Evolutionary conservation across 2,888 invertebrate species (phyloP), one percentile per base, ranked within the genome.

Genomic region (Desoria tigrina): DNA sequence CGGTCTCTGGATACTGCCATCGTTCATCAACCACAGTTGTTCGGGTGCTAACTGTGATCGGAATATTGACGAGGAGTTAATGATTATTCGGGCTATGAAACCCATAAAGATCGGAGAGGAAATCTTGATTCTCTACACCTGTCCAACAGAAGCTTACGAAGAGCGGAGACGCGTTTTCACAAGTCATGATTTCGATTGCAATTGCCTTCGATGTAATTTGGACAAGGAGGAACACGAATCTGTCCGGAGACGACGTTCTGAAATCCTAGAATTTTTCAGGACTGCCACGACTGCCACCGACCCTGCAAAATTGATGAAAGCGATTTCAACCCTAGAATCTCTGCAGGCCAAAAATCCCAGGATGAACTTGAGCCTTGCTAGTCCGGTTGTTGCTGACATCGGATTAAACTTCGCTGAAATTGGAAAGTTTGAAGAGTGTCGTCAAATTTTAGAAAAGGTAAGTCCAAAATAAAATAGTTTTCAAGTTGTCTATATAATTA

Each of bases 11-110:
- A 53, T 64, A 6, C 2, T 3, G 2, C 54, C 64, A 3, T 39
- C 54, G 7, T 64, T 45, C 24, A 18, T 60, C 1, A 64, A 64
- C 32, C 64, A 64, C 54, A 60, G 59, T 21, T 64, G 64, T 23
- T 21, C 21, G 27, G 32, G 54, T 21, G 26, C 45, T 26, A 64
- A 64, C 24, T 24, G 18, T 2, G 26, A 42, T 27, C 60, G 64
- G 59, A 42, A 23, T 14, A 59, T 21, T n/a, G 51, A 45, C 37
- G 64, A 60, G 23, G 54, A 64, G 18, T 16, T 64, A 14, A 53
- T 59, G 32, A 39, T 64, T 14, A 28, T 60, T 14, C 26, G 64
- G n/a, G 59, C 64, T n/a, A 50, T 60, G 28, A 60, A 59, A 26
- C 16, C 51, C 14, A 64, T 64, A 45, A 6, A n/a, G 2, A 4